These are phyloP conservation scores for Brachionus koreanus DNA, from an alignment of 1,140 invertebrate species.

Conservation along the genomic window DNA sequence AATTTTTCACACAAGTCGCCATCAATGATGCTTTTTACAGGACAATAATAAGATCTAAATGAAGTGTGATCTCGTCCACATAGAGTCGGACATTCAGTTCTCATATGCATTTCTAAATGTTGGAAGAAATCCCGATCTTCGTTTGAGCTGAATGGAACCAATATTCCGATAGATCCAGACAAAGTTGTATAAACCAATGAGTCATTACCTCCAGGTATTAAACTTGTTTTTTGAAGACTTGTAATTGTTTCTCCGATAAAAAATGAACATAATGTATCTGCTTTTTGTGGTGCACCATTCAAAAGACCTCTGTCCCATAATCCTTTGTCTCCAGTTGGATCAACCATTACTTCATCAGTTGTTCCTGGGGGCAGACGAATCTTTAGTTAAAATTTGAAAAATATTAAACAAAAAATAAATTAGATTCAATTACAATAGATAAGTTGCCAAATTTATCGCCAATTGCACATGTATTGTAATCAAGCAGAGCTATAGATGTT, in stretches of 20 bases:
- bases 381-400: neutral
- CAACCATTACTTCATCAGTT: slow-evolving; percentile 67
- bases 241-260: slow-evolving; percentile 85
- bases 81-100: slow-evolving; percentile 88
- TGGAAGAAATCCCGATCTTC: slow-evolving; percentile 75
- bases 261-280: slow-evolving; percentile 81
- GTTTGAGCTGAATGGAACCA: slow-evolving; percentile 93
- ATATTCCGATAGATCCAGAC: slow-evolving; percentile 85
- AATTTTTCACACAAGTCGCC: slow-evolving; percentile 98
- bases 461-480: slow-evolving; percentile 91
- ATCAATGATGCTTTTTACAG: slow-evolving; percentile 96
- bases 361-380: slow-evolving; percentile 16
- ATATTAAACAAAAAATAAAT: slow-evolving; percentile 47
- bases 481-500: slow-evolving; percentile 82
- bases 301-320: slow-evolving; percentile 93
- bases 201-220: slow-evolving; percentile 94
- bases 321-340: slow-evolving; percentile 95
- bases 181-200: slow-evolving; percentile 91
- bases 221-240: slow-evolving; percentile 75
- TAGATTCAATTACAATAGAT: slow-evolving; percentile 66
- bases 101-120: slow-evolving; percentile 99
- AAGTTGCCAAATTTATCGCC: slow-evolving; percentile 99
- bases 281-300: slow-evolving; percentile 94
- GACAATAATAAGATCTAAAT: slow-evolving; percentile 94
- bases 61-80: slow-evolving; percentile 96